Evolutionary conservation across 2,113 vertebrate genomes (phyloP).

Genomic region (Turnix velox): DNA sequence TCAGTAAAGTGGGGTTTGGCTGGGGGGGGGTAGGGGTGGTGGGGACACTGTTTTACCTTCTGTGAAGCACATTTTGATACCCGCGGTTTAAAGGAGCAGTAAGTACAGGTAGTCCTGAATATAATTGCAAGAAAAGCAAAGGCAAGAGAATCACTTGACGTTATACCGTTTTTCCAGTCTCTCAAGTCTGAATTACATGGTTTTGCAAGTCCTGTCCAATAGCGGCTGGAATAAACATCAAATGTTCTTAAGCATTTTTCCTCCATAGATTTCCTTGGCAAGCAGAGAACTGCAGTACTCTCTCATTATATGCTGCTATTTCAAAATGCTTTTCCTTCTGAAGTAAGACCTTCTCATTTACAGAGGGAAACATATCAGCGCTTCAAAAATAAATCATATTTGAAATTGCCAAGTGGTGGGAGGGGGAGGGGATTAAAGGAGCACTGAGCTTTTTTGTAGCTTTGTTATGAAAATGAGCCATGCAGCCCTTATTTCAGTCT

Average conservation of each 20-base stretch:
- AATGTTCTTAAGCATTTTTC: neutral
- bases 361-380: neutral
- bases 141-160: neutral
- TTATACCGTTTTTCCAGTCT: neutral
- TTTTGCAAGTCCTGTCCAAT: neutral
- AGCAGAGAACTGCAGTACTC: neutral
- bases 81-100: neutral
- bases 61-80: neutral
- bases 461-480: slow-evolving; percentile 8
- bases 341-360: neutral
- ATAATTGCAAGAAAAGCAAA: neutral
- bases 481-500: slow-evolving; percentile 13
- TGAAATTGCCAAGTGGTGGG: slow-evolving; percentile 21
- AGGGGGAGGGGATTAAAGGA: neutral
- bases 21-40: accelerated
- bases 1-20: neutral
- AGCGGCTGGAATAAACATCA: neutral
- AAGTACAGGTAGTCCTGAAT: neutral
- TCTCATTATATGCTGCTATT: neutral
- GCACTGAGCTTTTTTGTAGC: neutral
- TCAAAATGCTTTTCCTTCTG: slow-evolving; percentile 3
- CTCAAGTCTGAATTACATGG: neutral
- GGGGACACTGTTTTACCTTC: neutral
- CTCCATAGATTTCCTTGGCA: neutral
- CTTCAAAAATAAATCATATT: slow-evolving; percentile 32